Base-by-base conservation (phyloP, 1,140 invertebrate genomes). In the Heliconius nattereri region DNA sequence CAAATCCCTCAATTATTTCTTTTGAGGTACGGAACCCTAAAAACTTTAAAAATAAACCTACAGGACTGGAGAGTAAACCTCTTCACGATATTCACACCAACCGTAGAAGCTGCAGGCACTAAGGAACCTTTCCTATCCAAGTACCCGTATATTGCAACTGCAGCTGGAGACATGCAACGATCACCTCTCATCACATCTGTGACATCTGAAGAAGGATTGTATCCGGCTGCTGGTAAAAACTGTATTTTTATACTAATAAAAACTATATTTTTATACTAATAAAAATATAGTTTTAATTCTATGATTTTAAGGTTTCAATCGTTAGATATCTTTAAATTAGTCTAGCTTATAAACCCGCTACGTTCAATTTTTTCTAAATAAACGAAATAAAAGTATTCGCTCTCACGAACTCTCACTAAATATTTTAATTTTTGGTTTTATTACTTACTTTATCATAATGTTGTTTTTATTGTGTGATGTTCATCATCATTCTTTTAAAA, bases 71-170 rank as follows among this genome's bases (percentile, higher is more conserved):
- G 87, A 37, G 87, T 92, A 0, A 86, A 92, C 79, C 80, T 90
- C 82, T 96, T 95, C 83, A 94, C 95, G 7, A 95, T 96, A 0
- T 96, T 96, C 88, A 96, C 95, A 0, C 96, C 96, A 35, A 95
- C 96, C 0, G 88, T 95, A 0, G 96, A 97, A 84, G 92, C 93
- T 40, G 73, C 84, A 3, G 87, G 89, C 2, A 85, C 95, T 2
- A 86, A 86, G 35, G 83, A 94, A 19, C 94, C 95, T 3, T 97
- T 97, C 90, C 90, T 97, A 0, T 92, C 93, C 7, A 86, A 95
- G 78, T 91, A 95, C 71, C 96, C 96, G 0, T 94, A 94, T 81
- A 92, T 95, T 71, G 95, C 96, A 1, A 92, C 96, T 0, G 83
- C 84, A 23, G 86, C 90, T 16, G 95, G 96, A 1, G 85, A 90